Evolutionary conservation across 2,113 vertebrate species (phyloP).

Genomic region (Parotia lawesii): DNA sequence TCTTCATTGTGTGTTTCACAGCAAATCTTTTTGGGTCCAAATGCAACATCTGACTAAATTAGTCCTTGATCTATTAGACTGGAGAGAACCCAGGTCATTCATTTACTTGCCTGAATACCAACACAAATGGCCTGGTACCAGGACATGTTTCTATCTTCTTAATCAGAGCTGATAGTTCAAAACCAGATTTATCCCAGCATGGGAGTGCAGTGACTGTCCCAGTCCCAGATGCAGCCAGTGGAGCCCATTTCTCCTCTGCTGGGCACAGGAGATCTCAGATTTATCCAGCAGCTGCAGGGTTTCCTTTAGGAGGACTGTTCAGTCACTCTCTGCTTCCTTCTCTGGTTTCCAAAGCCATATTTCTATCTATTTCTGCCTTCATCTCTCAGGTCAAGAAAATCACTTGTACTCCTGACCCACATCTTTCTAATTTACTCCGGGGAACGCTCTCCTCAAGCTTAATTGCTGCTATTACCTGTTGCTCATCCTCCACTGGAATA

Average conservation of each 20-base stretch:
- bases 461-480: not conserved
- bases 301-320: not conserved
- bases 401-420: not conserved
- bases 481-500: not conserved
- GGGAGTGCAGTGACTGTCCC: not conserved
- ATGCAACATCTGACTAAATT: not conserved
- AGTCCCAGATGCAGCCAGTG: rapidly evolving
- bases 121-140: not conserved
- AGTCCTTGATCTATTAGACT: not conserved
- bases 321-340: not conserved
- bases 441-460: not conserved
- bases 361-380: not conserved
- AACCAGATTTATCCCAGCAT: not conserved
- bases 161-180: not conserved
- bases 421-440: not conserved
- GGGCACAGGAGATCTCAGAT: not conserved
- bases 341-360: not conserved
- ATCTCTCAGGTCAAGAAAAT: not conserved
- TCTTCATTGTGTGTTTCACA: not conserved
- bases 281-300: not conserved
- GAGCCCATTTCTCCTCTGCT: not conserved
- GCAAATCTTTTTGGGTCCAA: not conserved
- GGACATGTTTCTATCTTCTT: not conserved
- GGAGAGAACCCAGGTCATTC: not conserved
- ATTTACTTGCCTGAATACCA: not conserved